Percentiles rank a stretch among this genome's conserved stretches.
These are phyloP conservation scores for Hedya salicella DNA, from an alignment of 2,888 invertebrate genomes.

Conservation along the genomic window DNA sequence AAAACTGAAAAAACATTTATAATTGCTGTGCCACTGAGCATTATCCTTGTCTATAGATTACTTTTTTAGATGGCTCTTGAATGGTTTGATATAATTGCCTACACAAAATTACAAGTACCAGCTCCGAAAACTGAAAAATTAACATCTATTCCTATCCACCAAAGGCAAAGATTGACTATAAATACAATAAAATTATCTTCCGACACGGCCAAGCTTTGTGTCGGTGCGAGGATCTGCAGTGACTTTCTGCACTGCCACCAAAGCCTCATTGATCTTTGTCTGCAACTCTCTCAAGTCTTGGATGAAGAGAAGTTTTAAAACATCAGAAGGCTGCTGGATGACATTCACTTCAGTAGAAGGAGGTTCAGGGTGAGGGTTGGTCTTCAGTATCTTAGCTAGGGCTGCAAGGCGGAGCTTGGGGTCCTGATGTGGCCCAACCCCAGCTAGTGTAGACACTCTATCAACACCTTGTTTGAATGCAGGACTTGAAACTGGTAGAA, in stretches of 20 bases:
- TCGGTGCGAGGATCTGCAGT: slow-evolving; percentile 99
- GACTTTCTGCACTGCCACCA: slow-evolving; percentile 95
- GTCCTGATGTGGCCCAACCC: slow-evolving; percentile 77
- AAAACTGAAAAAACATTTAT: not conserved
- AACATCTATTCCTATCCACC: slow-evolving; percentile 2
- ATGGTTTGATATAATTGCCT: too few relatives aligned
- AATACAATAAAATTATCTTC: slow-evolving; percentile 73
- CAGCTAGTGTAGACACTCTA: slow-evolving; percentile 88
- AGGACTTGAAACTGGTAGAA: slow-evolving; percentile 89
- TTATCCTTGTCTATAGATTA: too few relatives aligned
- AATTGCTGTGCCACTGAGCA: too few relatives aligned
- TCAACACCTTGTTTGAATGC: slow-evolving; percentile 94
- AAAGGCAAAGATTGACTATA: slow-evolving; percentile 1
- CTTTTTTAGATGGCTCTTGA: not conserved
- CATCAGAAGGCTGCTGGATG: slow-evolving; percentile 84
- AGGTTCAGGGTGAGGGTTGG: slow-evolving; percentile 91
- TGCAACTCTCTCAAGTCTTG: slow-evolving; percentile 94
- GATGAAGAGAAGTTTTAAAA: slow-evolving; percentile 91
- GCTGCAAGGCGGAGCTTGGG: slow-evolving; percentile 79
- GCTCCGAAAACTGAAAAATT: too few relatives aligned
- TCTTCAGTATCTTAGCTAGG: slow-evolving; percentile 91
- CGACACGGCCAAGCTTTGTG: slow-evolving; percentile 96
- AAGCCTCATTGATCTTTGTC: slow-evolving; percentile 96
- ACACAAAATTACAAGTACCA: too few relatives aligned
- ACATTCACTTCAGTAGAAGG: slow-evolving; percentile 64